phyloP scores from a whole-genome alignment of 2,113 vertebrate species.

The Peromyscus leucopus region DNA sequence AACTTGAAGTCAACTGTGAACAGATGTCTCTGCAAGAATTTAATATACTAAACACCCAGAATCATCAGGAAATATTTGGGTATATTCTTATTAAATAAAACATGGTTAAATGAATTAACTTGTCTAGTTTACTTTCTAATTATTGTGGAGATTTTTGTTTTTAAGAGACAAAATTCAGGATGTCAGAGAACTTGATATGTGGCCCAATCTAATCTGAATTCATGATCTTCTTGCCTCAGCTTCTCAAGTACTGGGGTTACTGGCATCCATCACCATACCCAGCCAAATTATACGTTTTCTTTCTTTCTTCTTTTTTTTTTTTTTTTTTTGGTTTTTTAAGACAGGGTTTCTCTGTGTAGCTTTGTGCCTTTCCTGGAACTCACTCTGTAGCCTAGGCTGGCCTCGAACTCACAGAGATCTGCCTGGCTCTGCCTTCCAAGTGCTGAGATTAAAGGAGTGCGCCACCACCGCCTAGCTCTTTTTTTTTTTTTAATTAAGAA shows the following conservation, averaged over 20 bases:
- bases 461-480: no score
- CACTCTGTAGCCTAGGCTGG: no score
- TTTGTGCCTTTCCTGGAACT: no score
- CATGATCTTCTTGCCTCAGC: not conserved
- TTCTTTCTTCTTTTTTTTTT: no score
- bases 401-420: no score
- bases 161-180: not conserved
- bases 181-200: not conserved
- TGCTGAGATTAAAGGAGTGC: no score
- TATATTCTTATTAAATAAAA: conserved; percentile 26
- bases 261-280: not conserved
- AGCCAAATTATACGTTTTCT: conserved; percentile 13
- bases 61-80: not conserved
- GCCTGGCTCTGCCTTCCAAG: no score
- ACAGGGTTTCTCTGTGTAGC: no score
- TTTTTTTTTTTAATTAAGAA: no score
- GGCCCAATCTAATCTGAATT: not conserved
- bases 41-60: conserved; percentile 25
- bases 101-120: not conserved
- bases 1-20: not conserved
- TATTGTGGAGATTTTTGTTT: not conserved
- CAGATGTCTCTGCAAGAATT: not conserved
- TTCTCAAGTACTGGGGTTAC: not conserved
- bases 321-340: no score
- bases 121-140: conserved; percentile 53